Base-by-base conservation (phyloP, 30 jellyfish, hydroid and myxozoan genomes). In the Chironex yamaguchii region DNA sequence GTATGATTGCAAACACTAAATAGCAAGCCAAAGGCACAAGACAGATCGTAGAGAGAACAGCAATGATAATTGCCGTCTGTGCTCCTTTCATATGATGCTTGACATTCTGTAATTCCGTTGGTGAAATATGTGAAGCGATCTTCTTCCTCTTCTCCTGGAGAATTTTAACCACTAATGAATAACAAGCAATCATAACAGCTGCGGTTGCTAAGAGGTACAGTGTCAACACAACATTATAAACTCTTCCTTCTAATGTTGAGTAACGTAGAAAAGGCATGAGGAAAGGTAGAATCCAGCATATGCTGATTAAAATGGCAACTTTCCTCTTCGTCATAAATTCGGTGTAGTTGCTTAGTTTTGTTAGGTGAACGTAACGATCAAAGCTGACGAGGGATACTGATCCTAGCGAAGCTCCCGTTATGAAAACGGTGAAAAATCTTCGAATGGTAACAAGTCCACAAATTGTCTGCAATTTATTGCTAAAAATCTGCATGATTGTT, bases 211-310 rank as follows among this genome's bases (percentile, higher is more conserved):
- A 20, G 30, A 84, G 31, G 77, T 84, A 84, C 74, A 71, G 17
- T 25, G 72, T 31, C 28, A 84, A 48, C 25, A 71, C 53, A 26
- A 62, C 62, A 14, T 62, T 84, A 70, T 70, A 84, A 2, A 62
- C 86, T 26, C 48, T 49, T 33, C 71, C 94, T 49, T 78, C 71
- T 1, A 88, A 23, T 42, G 58, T 42, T 42, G 58, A 6, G 51
- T 50, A 81, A 3, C 96, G 94, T n/a, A 86, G 32, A 29, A 87
- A 24, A 20, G 98, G 95, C n/a, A 81, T 62, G 11, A 80, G 14
- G 34, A 88, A 49, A 1, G 98, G 98, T 4, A 92, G 25, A 35
- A 92, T 12, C 98, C 98, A 92, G 49, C 87, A 54, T 17, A 86
- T 24, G 2, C 29, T 4, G 17, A 92, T 20, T 36, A 92, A 76